Evolutionary conservation across 2,797 vertebrate species (phyloP).

Genomic region (Remorina albescens): DNA sequence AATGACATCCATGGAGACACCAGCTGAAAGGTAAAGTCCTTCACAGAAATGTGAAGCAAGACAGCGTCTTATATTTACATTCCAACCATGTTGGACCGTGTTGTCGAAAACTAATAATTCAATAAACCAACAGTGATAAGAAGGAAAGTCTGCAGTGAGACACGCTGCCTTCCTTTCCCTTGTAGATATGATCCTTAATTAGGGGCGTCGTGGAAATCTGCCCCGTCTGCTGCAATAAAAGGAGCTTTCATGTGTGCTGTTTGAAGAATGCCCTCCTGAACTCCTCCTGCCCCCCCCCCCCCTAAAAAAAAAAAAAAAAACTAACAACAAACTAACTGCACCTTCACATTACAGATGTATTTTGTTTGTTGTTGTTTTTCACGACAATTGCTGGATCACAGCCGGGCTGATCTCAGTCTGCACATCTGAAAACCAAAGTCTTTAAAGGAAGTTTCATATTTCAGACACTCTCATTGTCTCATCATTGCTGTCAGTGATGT

Average conservation of each 20-base stretch:
- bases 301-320: background rate
- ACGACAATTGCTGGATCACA: background rate
- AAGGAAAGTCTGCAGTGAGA: background rate
- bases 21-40: too few relatives aligned
- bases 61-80: background rate
- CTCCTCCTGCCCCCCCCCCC: too few relatives aligned
- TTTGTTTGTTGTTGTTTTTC: background rate
- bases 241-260: slow-evolving; percentile 11
- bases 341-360: background rate
- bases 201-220: background rate
- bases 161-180: background rate
- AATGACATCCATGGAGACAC: too few relatives aligned
- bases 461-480: too few relatives aligned
- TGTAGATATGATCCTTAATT: background rate
- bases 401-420: background rate
- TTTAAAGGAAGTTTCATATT: background rate
- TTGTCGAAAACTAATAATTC: background rate
- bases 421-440: background rate
- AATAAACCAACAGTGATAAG: background rate
- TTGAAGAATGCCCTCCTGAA: background rate
- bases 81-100: background rate
- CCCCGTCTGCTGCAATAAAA: slow-evolving; percentile 11
- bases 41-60: background rate
- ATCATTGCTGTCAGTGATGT: too few relatives aligned
- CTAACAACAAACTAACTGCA: slow-evolving; percentile 4